phyloP scores from a whole-genome alignment of 2,888 invertebrate genomes.

The Drosophila setosimentum region DNA sequence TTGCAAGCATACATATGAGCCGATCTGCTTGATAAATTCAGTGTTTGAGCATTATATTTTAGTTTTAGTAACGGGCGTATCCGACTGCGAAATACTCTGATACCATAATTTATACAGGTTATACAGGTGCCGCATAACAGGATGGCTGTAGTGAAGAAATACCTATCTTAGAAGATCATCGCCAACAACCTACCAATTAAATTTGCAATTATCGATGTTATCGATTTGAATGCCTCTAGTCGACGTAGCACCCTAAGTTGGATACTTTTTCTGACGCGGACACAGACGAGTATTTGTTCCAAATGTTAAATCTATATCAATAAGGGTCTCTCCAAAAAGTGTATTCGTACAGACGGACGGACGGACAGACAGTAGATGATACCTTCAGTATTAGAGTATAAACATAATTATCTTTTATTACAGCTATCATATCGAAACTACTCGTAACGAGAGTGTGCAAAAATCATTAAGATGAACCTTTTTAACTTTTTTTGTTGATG shows the following conservation, averaged over 20 bases:
- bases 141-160: neutral
- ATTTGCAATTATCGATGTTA: no score
- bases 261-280: no score
- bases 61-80: neutral
- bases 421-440: neutral
- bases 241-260: no score
- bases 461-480: neutral
- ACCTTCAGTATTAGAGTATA: no score
- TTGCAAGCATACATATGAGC: neutral
- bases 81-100: neutral
- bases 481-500: constrained; percentile 6
- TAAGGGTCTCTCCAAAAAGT: no score
- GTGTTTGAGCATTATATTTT: neutral
- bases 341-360: no score
- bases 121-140: neutral
- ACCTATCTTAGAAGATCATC: no score
- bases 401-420: constrained; percentile 1
- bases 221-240: no score
- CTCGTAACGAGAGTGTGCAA: neutral
- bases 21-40: no score
- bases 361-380: no score
- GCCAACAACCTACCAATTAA: no score
- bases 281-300: neutral
- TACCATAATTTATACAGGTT: no score
- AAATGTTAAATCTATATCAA: neutral